Evolutionary conservation across 2,797 vertebrate genomes (phyloP).

Genomic region (Scolopax rusticola): DNA sequence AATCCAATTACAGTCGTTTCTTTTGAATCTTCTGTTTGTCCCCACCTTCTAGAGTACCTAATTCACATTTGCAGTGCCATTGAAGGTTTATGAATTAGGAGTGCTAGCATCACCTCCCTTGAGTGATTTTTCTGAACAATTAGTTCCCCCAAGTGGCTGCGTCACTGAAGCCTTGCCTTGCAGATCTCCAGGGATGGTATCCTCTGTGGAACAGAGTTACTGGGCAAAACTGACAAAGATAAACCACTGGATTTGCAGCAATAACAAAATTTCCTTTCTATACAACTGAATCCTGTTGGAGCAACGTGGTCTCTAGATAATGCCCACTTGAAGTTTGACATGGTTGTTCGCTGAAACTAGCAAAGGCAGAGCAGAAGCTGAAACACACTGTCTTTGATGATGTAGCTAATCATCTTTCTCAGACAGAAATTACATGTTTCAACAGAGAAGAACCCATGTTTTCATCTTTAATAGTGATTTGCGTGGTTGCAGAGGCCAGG

Average conservation of each 20-base stretch:
- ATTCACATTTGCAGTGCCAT: background rate
- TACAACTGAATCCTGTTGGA: background rate
- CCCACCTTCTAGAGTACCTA: background rate
- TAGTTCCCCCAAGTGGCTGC: slow-evolving; percentile 44
- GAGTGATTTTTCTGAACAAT: slow-evolving; percentile 36
- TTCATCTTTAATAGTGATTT: background rate
- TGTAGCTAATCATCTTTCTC: background rate
- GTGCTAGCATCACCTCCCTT: background rate
- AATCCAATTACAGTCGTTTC: background rate
- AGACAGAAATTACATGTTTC: background rate
- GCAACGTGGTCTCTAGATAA: background rate
- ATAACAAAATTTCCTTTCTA: background rate
- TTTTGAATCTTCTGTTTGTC: slow-evolving; percentile 4
- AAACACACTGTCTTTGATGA: background rate
- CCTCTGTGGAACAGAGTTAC: background rate
- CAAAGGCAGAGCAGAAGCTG: background rate
- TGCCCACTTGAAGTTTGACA: background rate
- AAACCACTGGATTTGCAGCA: background rate
- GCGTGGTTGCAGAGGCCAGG: background rate
- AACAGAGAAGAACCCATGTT: background rate
- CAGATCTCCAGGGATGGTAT: background rate
- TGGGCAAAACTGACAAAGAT: background rate
- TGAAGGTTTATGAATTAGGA: background rate
- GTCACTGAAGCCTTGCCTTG: background rate
- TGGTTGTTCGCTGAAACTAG: background rate